Base-by-base conservation (phyloP, 2,888 invertebrate genomes). In the Lathronympha strigana region DNA sequence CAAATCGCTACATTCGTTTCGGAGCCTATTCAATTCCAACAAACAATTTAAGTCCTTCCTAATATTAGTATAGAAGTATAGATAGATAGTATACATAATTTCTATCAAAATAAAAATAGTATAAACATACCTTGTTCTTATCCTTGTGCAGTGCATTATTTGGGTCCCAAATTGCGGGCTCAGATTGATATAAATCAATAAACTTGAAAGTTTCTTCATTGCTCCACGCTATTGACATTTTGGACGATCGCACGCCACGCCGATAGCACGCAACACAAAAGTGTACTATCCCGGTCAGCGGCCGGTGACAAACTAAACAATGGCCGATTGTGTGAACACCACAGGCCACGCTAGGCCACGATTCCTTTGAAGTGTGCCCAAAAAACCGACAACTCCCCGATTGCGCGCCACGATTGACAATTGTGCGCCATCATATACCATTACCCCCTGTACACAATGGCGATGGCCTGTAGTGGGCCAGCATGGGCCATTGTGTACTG, bases 331-430 rank as follows among this genome's bases (percentile, higher is more conserved):
- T 33, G 33, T 33, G 9, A 33, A 33, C 33, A 33, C 33, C n/a
- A n/a, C n/a, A n/a, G n/a, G n/a, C n/a, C n/a, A n/a, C n/a, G n/a
- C n/a, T n/a, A n/a, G n/a, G n/a, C 70, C 33, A 33, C 66, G 68
- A 69, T 69, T 69, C 68, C 68, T 70, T 70, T 70, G 69, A 71
- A 69, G 67, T 70, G 70, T 72, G 69, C 66, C 66, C 66, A 67
- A 68, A 70, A 69, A 70, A 67, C 72, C 69, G 66, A 70, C 68
- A 68, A 69, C 63, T 62, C 31, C 60, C 63, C 54, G 60, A 67
- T 61, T 47, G 47, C 47, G 47, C 47, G 47, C 33, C 33, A 33
- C 33, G 69, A 66, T 66, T 55, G 55, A 60, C 63, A 66, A 67
- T 62, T 66, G 64, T 55, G 62, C 60, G 62, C 69, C 68, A 61